Conservation (phyloP, 2,888 invertebrate species). For the Aelia acuminata region DNA sequence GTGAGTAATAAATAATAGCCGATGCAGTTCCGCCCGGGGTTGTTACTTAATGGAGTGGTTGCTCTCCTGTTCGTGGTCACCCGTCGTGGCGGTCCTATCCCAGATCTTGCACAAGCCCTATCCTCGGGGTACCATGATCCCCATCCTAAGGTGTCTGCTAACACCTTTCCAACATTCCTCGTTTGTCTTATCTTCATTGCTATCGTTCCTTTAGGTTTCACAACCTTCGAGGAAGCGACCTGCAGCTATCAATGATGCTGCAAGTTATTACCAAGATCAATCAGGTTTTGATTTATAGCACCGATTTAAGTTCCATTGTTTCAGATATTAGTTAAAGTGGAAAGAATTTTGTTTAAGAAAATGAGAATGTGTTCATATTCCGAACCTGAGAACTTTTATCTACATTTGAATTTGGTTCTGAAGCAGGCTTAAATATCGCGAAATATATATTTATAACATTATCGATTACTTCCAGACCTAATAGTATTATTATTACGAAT, state of each 20-base stretch:
- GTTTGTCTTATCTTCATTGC: slow-evolving; percentile 17
- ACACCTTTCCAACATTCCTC: slow-evolving; percentile 36
- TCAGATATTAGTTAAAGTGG: no score
- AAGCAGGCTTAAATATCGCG: no score
- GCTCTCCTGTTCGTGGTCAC: background rate
- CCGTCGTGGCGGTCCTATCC: slow-evolving; percentile 9
- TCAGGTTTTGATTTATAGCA: background rate
- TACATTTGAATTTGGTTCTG: no score
- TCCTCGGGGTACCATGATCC: background rate
- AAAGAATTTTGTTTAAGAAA: no score
- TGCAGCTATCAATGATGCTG: background rate
- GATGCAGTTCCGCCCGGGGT: background rate
- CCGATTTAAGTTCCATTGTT: no score
- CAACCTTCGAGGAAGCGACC: slow-evolving; percentile 15
- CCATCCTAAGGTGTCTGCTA: background rate
- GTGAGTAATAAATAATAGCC: background rate
- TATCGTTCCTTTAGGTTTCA: background rate
- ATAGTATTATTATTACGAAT: no score
- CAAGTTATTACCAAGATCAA: background rate
- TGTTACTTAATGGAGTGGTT: slow-evolving; percentile 16
- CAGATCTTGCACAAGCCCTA: slow-evolving; percentile 14
- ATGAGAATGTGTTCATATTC: no score
- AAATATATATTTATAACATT: no score
- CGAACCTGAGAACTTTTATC: no score
- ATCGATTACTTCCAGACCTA: no score